Conservation (phyloP, 23 tunicate species). For the Ascidia mentula region DNA sequence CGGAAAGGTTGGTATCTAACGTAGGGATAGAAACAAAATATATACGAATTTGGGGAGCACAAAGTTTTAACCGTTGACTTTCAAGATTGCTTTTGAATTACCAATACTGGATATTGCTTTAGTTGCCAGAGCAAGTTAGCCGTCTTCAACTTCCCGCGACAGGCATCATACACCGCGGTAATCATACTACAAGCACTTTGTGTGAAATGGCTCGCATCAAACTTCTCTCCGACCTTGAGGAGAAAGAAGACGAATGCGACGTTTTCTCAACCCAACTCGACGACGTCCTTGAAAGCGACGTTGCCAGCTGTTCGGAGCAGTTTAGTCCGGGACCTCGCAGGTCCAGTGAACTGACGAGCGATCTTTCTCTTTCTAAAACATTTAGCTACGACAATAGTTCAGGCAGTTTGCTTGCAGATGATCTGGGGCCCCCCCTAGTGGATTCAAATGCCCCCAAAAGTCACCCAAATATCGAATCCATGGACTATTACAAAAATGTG, state of each 20-base stretch:
- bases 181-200: slow-evolving; percentile 1
- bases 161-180: not conserved
- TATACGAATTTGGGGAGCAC: too few species aligned
- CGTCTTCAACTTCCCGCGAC: not conserved
- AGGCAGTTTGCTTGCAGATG: not conserved
- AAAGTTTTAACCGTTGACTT: too few species aligned
- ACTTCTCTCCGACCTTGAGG: slow-evolving; percentile 63
- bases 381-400: not conserved
- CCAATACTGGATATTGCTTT: too few species aligned
- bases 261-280: slow-evolving; percentile 74
- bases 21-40: too few species aligned
- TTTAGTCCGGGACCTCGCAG: not conserved
- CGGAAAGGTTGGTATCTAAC: not conserved
- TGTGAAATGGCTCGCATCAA: slow-evolving; percentile 30
- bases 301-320: not conserved
- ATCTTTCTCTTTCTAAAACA: too few species aligned
- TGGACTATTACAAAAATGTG: too few species aligned
- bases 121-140: not conserved
- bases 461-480: too few species aligned
- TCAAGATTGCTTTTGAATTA: too few species aligned
- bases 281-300: slow-evolving; percentile 32
- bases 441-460: too few species aligned
- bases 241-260: slow-evolving; percentile 71
- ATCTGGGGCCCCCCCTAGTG: too few species aligned
- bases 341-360: not conserved